Percentiles rank a stretch among this genome's conserved stretches.
phyloP scores from a whole-genome alignment of 2,113 vertebrate species.

The Pteropus alecto region DNA sequence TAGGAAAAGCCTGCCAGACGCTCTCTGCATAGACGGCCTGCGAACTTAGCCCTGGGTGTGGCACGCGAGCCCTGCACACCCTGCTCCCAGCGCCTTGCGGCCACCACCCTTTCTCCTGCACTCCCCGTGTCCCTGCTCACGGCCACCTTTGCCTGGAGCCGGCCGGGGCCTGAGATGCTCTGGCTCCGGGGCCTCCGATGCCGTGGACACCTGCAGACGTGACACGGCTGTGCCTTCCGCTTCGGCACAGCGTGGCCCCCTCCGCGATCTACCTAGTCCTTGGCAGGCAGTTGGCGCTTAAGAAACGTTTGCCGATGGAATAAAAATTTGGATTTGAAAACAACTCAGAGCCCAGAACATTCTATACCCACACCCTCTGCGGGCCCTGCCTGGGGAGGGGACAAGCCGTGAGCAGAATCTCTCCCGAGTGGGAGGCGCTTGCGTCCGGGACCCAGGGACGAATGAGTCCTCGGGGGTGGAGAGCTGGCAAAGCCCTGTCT shows the following conservation, averaged over 20 bases:
- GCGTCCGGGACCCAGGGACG: accelerated
- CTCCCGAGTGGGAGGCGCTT: accelerated
- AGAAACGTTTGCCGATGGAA: background rate
- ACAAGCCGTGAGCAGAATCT: accelerated
- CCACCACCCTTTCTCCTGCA: accelerated
- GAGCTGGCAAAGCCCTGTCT: background rate
- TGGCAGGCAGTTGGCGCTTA: accelerated
- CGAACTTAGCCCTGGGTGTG: accelerated
- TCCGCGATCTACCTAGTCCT: accelerated
- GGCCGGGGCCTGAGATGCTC: accelerated
- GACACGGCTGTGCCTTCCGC: background rate
- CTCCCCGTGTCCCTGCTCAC: accelerated
- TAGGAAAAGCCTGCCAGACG: accelerated
- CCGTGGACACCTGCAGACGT: accelerated
- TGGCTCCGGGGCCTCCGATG: background rate
- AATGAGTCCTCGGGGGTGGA: background rate
- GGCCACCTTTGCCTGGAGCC: background rate
- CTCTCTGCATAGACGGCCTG: background rate
- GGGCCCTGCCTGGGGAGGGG: background rate
- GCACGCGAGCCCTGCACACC: accelerated
- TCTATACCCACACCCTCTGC: accelerated
- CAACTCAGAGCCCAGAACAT: background rate
- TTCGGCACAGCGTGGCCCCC: too few species aligned
- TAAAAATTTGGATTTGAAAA: background rate
- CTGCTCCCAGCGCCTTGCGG: background rate